A percentile compares a stretch with the other conserved stretches of the same genome.
Evolutionary conservation across 2,888 invertebrate species (phyloP).

Genomic region (Tricholauxania praeusta): DNA sequence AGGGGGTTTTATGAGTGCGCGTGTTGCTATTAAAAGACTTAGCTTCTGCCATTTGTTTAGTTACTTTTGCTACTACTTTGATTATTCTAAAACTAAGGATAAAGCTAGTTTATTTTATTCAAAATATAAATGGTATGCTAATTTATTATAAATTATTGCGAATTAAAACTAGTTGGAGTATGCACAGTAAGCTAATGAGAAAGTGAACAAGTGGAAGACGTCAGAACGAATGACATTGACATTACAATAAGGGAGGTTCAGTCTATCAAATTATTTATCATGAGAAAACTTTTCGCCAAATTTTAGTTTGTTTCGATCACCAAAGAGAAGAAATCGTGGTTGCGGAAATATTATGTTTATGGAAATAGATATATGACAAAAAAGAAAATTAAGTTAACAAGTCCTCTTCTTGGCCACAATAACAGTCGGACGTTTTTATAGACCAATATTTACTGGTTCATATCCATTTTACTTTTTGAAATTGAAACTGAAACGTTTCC

Average conservation of each 20-base stretch:
- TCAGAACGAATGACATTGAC: no score
- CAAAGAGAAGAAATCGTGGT: no score
- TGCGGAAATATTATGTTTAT: no score
- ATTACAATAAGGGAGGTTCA: no score
- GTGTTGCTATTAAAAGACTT: conserved; percentile 31
- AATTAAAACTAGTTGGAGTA: conserved; percentile 7
- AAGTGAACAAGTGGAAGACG: conserved; percentile 5
- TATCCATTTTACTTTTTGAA: no score
- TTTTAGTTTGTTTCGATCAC: neutral
- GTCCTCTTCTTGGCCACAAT: no score
- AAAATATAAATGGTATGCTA: conserved; percentile 21
- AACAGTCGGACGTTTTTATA: no score
- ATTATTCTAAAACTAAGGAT: neutral
- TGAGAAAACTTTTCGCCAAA: neutral
- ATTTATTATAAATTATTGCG: neutral
- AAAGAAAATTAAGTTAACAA: no score
- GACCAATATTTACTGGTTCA: no score
- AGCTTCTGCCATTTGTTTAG: conserved; percentile 43
- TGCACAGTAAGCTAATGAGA: conserved; percentile 19
- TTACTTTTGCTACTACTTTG: conserved; percentile 1
- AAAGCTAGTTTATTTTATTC: conserved; percentile 29
- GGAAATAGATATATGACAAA: no score
- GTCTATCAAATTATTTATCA: neutral
- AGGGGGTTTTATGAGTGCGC: conserved; percentile 18
- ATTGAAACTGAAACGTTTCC: no score